Evolutionary conservation across 1,140 invertebrate genomes (phyloP).

Genomic region (Melitaea cinxia): DNA sequence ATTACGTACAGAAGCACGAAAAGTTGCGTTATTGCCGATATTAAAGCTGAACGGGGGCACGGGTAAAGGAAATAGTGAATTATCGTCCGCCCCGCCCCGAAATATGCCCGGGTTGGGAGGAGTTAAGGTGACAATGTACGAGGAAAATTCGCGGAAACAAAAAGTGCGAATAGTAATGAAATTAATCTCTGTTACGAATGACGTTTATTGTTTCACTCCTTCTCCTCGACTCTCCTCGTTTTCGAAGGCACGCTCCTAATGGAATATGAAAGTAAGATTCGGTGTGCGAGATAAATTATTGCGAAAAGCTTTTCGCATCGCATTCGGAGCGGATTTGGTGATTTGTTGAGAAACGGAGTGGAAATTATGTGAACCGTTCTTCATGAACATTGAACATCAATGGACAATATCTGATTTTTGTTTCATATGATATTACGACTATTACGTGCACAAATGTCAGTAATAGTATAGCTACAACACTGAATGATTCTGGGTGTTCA

Average conservation of each 20-base stretch:
- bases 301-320: constrained; percentile 1
- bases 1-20: constrained; percentile 50
- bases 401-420: no score
- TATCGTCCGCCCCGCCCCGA: constrained; percentile 50
- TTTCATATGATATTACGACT: no score
- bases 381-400: neutral
- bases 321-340: neutral
- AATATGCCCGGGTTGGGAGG: constrained; percentile 32
- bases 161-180: constrained; percentile 48
- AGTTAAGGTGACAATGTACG: constrained; percentile 47
- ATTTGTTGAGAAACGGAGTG: neutral
- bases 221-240: constrained; percentile 15
- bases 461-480: no score
- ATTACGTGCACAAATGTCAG: no score
- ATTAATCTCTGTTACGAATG: constrained; percentile 42
- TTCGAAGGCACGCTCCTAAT: constrained; percentile 17
- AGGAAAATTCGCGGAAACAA: constrained; percentile 30
- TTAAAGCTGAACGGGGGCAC: constrained; percentile 39
- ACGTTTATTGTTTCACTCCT: constrained; percentile 39
- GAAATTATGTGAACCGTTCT: neutral
- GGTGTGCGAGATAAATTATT: constrained; percentile 6
- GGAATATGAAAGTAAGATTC: constrained; percentile 25
- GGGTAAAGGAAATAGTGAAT: constrained; percentile 48
- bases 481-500: no score
- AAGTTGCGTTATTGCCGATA: constrained; percentile 60